These are phyloP conservation scores for Clarias batrachus DNA, from an alignment of 2,113 vertebrate species.

Conservation along the genomic window DNA sequence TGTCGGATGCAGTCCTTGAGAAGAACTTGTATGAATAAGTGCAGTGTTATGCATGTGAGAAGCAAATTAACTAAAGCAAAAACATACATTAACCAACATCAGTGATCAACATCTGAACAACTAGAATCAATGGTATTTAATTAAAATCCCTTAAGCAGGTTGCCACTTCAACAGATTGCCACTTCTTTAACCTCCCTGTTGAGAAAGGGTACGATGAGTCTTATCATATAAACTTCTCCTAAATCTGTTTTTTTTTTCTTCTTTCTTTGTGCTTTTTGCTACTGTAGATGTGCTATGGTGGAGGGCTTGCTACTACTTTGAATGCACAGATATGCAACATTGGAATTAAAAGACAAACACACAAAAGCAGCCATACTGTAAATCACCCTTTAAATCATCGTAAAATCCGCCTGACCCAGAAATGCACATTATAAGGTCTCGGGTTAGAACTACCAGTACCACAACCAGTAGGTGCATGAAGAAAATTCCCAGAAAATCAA, in stretches of 20 bases:
- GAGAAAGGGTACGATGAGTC: not conserved
- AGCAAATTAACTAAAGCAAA: not conserved
- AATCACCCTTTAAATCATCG: constrained; percentile 29
- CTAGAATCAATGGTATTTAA: constrained; percentile 5
- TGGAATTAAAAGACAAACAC: not conserved
- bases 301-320: not conserved
- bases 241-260: not conserved
- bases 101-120: not conserved
- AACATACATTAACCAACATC: not conserved
- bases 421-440: constrained; percentile 28
- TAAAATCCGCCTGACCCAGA: constrained; percentile 7
- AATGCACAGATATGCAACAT: not conserved
- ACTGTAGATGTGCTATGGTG: not conserved
- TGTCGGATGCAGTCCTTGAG: not conserved
- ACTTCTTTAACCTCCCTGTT: not conserved
- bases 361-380: constrained; percentile 26
- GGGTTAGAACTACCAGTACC: constrained; percentile 48
- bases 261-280: not conserved
- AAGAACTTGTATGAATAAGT: not conserved
- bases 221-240: not conserved
- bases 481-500: not conserved
- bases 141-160: not conserved
- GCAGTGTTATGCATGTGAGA: not conserved
- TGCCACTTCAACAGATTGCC: not conserved
- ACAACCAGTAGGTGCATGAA: constrained; percentile 32